phyloP scores from a whole-genome alignment of 2,797 vertebrate genomes.

The Sebastes cheni region DNA sequence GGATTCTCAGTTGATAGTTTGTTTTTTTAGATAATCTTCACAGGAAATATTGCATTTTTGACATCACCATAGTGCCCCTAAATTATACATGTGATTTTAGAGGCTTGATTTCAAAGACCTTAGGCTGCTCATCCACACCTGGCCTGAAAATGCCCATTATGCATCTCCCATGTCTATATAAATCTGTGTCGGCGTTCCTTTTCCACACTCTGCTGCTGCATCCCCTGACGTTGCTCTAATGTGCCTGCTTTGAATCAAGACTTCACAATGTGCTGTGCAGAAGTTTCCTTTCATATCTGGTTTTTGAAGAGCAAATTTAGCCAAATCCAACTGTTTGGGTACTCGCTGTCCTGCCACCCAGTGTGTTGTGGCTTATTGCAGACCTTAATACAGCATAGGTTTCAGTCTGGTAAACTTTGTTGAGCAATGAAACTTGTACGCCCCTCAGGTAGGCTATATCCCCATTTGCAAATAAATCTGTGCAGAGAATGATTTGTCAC shows the following conservation, averaged over 20 bases:
- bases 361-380: background rate
- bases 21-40: background rate
- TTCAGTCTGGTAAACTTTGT: slow-evolving; percentile 22
- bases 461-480: background rate
- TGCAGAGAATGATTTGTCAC: background rate
- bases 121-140: slow-evolving; percentile 33
- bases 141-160: slow-evolving; percentile 55
- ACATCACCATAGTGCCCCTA: background rate
- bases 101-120: slow-evolving; percentile 14
- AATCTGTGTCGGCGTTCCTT: slow-evolving; percentile 23
- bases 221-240: slow-evolving; percentile 4
- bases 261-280: background rate
- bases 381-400: background rate
- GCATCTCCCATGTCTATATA: slow-evolving; percentile 37
- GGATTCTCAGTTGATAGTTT: background rate
- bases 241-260: slow-evolving; percentile 6
- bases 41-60: background rate
- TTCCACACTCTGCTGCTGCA: slow-evolving; percentile 14
- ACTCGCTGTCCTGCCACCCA: background rate
- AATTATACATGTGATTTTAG: slow-evolving; percentile 11
- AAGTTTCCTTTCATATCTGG: slow-evolving; percentile 2
- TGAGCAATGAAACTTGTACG: background rate
- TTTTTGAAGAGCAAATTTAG: slow-evolving; percentile 8
- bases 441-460: background rate
- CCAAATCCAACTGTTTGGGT: background rate